phyloP scores from a whole-genome alignment of 2,888 invertebrate genomes.

The Papilio elwesi region DNA sequence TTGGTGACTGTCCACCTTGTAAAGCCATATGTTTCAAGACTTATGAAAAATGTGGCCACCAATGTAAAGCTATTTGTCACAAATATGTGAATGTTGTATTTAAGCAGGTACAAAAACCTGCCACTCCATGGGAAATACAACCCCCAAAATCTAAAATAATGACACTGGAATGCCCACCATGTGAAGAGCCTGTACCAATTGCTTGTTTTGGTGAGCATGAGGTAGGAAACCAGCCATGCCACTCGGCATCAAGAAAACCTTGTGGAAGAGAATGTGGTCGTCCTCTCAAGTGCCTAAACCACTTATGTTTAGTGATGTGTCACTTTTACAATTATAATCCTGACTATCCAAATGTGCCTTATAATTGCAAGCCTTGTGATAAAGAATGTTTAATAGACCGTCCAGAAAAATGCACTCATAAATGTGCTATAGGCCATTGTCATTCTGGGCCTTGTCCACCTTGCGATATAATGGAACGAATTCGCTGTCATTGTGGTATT shows the following conservation, averaged over 20 bases:
- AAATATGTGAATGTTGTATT: constrained; percentile 87
- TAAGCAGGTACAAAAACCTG: constrained; percentile 83
- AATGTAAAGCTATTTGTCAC: constrained; percentile 90
- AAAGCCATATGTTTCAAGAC: constrained; percentile 88
- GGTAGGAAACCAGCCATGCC: constrained; percentile 87
- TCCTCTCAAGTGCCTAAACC: constrained; percentile 90
- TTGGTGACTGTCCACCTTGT: constrained; percentile 93
- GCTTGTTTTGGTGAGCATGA: constrained; percentile 90
- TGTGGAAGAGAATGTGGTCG: constrained; percentile 92
- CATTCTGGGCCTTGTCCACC: constrained; percentile 90
- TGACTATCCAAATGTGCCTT: constrained; percentile 77
- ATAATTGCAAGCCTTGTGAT: constrained; percentile 70
- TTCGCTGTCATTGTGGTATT: constrained; percentile 93
- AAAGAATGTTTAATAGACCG: constrained; percentile 85
- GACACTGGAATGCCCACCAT: constrained; percentile 88
- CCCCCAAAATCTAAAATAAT: constrained; percentile 77
- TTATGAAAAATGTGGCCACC: constrained; percentile 85
- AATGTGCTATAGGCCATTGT: constrained; percentile 87
- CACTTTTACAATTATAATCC: constrained; percentile 80
- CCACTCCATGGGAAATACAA: constrained; percentile 87
- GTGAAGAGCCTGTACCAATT: constrained; percentile 87
- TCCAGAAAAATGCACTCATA: constrained; percentile 90
- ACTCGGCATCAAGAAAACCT: constrained; percentile 87
- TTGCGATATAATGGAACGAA: constrained; percentile 88
- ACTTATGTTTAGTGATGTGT: constrained; percentile 89